Evolutionary conservation across 2,888 invertebrate genomes (phyloP).

Genomic region (Megalurothrips usitatus): DNA sequence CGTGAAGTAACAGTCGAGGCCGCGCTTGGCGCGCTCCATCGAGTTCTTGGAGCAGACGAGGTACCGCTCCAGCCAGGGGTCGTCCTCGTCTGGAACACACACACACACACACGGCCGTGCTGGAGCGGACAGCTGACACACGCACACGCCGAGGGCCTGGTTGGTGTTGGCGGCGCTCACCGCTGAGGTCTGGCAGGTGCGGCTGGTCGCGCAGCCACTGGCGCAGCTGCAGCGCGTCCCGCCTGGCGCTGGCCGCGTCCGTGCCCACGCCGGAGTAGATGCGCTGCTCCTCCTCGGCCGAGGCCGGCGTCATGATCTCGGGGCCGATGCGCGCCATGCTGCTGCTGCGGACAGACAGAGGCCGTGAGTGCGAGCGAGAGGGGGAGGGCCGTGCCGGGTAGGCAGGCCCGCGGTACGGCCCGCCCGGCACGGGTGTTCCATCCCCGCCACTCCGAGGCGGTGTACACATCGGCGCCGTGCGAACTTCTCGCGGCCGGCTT

Average conservation of each 20-base stretch:
- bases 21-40: constrained; percentile 34
- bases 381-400: not conserved
- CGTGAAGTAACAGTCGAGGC: constrained; percentile 37
- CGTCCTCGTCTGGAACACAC: constrained; percentile 36
- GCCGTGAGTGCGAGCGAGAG: not conserved
- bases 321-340: not conserved
- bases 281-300: constrained; percentile 7
- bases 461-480: too few species aligned
- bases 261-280: not conserved
- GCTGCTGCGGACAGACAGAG: not conserved
- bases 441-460: too few species aligned
- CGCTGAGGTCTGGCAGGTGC: constrained; percentile 5
- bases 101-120: too few species aligned
- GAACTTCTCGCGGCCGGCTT: too few species aligned
- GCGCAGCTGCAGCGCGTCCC: constrained; percentile 21
- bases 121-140: too few species aligned
- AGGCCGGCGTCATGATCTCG: not conserved
- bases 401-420: not conserved
- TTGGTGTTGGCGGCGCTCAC: too few species aligned
- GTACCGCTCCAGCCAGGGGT: constrained; percentile 38
- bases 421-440: not conserved
- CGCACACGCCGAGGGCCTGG: too few species aligned
- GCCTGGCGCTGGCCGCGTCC: constrained; percentile 19
- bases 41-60: constrained; percentile 37
- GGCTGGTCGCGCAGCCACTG: constrained; percentile 14